phyloP scores from a whole-genome alignment of 2,113 vertebrate species.

The Cochlearius cochlearius region DNA sequence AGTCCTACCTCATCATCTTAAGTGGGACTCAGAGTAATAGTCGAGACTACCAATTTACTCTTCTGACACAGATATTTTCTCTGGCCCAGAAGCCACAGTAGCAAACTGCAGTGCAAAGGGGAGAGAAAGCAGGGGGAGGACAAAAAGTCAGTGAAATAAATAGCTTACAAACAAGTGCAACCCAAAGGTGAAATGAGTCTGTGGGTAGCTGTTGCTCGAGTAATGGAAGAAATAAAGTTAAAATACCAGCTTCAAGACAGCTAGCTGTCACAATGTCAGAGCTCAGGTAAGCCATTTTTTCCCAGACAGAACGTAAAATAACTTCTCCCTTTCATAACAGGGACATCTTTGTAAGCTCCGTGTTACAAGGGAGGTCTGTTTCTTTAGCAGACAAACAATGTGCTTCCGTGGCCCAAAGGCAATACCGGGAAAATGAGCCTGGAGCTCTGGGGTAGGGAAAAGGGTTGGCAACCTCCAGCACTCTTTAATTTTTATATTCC shows the following conservation, averaged over 20 bases:
- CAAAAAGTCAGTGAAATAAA: conserved; percentile 33
- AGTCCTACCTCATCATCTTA: background rate
- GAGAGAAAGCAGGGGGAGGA: background rate
- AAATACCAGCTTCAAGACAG: background rate
- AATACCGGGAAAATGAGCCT: background rate
- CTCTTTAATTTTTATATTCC: background rate
- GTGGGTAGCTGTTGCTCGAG: background rate
- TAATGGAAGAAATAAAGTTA: conserved; percentile 40
- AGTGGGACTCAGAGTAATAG: background rate
- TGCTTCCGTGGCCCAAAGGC: background rate
- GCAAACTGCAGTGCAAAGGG: background rate
- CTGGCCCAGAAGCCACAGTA: background rate
- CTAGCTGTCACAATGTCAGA: background rate
- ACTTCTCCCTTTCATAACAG: background rate
- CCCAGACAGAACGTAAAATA: background rate
- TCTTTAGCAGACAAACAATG: background rate
- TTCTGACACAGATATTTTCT: background rate
- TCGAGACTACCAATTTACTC: background rate
- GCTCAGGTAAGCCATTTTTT: background rate
- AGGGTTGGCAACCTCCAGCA: background rate
- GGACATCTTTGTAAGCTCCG: background rate
- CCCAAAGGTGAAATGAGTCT: conserved; percentile 30
- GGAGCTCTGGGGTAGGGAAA: background rate
- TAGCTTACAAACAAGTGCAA: conserved; percentile 22
- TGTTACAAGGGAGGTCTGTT: background rate